These are phyloP conservation scores for Carollia perspicillata DNA, from an alignment of 2,113 vertebrate species.

Conservation along the genomic window DNA sequence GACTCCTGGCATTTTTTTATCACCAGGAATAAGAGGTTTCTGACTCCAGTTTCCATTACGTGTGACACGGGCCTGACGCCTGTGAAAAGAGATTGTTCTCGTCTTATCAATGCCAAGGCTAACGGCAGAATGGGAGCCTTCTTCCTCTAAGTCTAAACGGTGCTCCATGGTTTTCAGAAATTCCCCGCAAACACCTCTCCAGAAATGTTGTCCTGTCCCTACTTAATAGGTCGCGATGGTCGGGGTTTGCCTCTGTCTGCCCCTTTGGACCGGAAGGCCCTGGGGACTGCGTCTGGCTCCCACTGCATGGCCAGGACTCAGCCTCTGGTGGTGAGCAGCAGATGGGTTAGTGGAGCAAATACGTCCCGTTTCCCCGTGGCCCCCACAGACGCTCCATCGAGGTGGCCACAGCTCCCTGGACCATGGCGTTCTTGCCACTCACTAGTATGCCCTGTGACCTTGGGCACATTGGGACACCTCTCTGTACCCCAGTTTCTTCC, in stretches of 20 bases:
- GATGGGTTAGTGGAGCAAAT: not conserved
- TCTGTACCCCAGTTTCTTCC: not conserved
- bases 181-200: not conserved
- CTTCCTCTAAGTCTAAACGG: not conserved
- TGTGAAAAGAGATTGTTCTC: not conserved
- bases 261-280: not conserved
- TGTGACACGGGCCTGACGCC: not conserved
- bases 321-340: not conserved
- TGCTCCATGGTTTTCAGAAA: not conserved
- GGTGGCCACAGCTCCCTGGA: not conserved
- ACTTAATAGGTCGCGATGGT: not conserved
- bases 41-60: not conserved
- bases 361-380: not conserved
- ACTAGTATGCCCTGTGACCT: not conserved
- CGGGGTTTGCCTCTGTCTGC: not conserved
- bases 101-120: not conserved
- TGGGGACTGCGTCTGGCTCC: not conserved
- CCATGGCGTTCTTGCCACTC: not conserved
- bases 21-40: not conserved
- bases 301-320: not conserved
- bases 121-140: not conserved
- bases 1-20: conserved; percentile 41
- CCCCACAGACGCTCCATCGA: not conserved
- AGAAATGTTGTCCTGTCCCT: not conserved
- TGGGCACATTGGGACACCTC: not conserved